Evolutionary conservation across 2,888 invertebrate genomes (phyloP).

Genomic region (Yponomeuta sedellus): DNA sequence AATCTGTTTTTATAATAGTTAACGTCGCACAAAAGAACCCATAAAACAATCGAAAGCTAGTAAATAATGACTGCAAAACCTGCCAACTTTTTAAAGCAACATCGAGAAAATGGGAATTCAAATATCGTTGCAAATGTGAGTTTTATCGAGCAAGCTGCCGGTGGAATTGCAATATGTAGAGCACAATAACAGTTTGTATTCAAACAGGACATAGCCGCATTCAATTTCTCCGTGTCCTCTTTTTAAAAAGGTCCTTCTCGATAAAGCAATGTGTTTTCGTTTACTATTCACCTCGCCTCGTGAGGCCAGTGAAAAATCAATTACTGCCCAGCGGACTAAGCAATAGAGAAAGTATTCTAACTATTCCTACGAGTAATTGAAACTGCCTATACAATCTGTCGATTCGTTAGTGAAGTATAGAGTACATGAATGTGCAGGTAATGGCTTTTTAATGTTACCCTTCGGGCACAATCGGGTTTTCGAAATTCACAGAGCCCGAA

Average conservation of each 20-base stretch:
- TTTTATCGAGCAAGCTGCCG: constrained; percentile 1
- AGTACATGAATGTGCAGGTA: constrained; percentile 25
- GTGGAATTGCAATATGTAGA: not conserved
- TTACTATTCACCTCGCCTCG: constrained; percentile 8
- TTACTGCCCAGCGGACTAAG: constrained; percentile 22
- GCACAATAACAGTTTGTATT: not conserved
- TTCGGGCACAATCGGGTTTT: constrained; percentile 41
- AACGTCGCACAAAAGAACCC: not conserved
- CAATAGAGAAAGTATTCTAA: constrained; percentile 30
- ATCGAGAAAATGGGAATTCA: constrained; percentile 3
- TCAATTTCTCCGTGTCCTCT: constrained; percentile 8
- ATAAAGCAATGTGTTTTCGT: constrained; percentile 11
- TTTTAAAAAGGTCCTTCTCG: constrained; percentile 1
- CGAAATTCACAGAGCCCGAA: constrained; percentile 26
- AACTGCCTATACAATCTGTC: constrained; percentile 23
- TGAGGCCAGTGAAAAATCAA: constrained; percentile 13
- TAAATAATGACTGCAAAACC: not conserved
- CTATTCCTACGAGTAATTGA: constrained; percentile 29
- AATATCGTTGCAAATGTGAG: constrained; percentile 3
- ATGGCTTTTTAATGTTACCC: constrained; percentile 52
- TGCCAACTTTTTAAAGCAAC: not conserved
- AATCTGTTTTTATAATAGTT: not conserved
- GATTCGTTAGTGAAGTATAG: constrained; percentile 5
- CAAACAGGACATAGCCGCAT: constrained; percentile 2
- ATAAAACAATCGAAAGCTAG: not conserved